Base-by-base conservation (phyloP, 2,888 invertebrate genomes). In the Rhagonycha lutea region DNA sequence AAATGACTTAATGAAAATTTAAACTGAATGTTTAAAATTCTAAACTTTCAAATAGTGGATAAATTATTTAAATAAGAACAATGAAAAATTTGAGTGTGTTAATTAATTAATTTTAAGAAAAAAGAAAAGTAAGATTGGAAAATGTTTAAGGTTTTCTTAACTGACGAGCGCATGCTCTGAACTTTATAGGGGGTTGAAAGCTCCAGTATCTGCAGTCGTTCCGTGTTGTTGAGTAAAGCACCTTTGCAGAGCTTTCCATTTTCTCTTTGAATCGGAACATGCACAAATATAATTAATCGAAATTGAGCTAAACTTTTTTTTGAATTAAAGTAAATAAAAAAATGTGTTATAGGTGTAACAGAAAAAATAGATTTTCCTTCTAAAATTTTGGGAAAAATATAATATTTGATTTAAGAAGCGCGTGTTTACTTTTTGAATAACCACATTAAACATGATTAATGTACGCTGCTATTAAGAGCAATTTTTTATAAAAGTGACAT, bases 131-230 rank as follows among this genome's bases (percentile, higher is more conserved):
- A 47, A 79, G 79, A 83, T 83, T 79, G 80, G 78, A 80, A 82
- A 83, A 82, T 80, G 80, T 82, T 80, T 79, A 73, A 60, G 76
- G 76, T 71, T 77, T 75, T 73, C 62, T 76, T 75, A 75, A 70
- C 75, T 72, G 67, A 68, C 69, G 68, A 61, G 80, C 80, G 80
- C 81, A 79, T 79, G 81, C 81, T 63, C 80, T 62, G 60, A 75
- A 76, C 72, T 77, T 75, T 76, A 71, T 71, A 70, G 73, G 77
- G 47, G 81, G 79, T 78, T 79, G 77, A 75, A 78, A 80, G 80
- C 80, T 80, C 76, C 76, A 70, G 76, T 80, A 81, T 81, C 81
- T 79, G 81, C 81, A 81, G 81, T 81, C 79, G 78, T 76, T 77
- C 70, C 81, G 81, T 75, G 81, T 74, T 70, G 71, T 69, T 70